A percentile compares a stretch with the other conserved stretches of the same genome.
Evolutionary conservation across 2,113 vertebrate species (phyloP).

Genomic region (Eubucco bourcierii): DNA sequence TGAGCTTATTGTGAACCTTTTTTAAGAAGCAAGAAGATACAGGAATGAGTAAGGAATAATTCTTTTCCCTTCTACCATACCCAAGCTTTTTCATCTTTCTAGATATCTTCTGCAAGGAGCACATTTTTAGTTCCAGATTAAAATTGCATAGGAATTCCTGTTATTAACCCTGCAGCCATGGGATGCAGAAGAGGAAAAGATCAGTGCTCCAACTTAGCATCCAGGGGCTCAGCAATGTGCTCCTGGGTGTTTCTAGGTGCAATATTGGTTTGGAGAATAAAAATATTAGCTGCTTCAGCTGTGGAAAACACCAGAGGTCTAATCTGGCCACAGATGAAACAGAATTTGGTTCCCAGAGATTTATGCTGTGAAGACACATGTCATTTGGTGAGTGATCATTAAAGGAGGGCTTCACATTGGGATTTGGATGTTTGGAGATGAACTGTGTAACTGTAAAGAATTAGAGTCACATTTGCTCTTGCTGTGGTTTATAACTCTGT

Average conservation of each 20-base stretch:
- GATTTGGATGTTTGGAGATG: not conserved
- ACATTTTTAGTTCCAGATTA: not conserved
- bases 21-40: not conserved
- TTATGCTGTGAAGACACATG: not conserved
- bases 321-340: not conserved
- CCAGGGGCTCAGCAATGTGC: not conserved
- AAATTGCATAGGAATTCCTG: not conserved
- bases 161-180: not conserved
- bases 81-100: not conserved
- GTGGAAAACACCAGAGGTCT: not conserved
- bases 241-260: not conserved
- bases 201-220: not conserved
- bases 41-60: not conserved
- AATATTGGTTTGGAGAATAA: not conserved
- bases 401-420: not conserved
- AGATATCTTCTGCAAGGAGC: not conserved
- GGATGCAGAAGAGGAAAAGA: not conserved
- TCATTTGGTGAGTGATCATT: not conserved
- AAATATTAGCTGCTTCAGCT: not conserved
- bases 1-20: slow-evolving; percentile 2
- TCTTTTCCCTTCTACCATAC: not conserved
- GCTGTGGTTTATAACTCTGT: not conserved
- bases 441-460: not conserved
- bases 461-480: not conserved
- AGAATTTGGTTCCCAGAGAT: not conserved